A percentile compares a stretch with the other conserved stretches of the same genome.
Conservation (phyloP, 2,888 invertebrate species). For the Folsomia candida region DNA sequence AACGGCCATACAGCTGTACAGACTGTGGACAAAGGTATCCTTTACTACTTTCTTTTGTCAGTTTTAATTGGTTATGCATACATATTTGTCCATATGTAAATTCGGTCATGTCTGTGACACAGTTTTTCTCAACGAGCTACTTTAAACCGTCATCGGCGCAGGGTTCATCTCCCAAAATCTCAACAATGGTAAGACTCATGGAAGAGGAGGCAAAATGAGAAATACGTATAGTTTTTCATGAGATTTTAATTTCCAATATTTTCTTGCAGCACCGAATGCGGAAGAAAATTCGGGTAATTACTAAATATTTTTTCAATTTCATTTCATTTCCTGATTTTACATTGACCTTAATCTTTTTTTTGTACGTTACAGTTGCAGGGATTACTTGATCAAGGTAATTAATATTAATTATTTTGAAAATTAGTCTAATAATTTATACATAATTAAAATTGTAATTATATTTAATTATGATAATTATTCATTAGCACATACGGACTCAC, state of each 20-base stretch:
- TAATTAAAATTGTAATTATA: too few relatives aligned
- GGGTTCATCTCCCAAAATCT: conserved; percentile 48
- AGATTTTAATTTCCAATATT: too few relatives aligned
- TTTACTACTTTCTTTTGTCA: too few relatives aligned
- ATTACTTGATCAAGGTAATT: conserved; percentile 9
- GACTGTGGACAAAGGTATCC: conserved; percentile 47
- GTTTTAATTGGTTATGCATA: too few relatives aligned
- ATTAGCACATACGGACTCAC: conserved; percentile 23
- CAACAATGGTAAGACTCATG: too few relatives aligned
- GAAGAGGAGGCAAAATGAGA: too few relatives aligned
- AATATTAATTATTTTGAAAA: background rate
- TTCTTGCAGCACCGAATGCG: conserved; percentile 48
- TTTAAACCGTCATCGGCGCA: conserved; percentile 45
- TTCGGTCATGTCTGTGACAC: too few relatives aligned
- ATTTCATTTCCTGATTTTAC: background rate
- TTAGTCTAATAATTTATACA: background rate
- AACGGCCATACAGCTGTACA: conserved; percentile 45
- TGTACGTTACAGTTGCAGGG: background rate
- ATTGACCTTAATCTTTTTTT: background rate
- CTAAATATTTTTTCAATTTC: too few relatives aligned
- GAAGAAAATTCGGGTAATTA: conserved; percentile 46
- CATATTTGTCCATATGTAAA: too few relatives aligned
- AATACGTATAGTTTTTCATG: too few relatives aligned
- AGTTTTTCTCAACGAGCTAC: conserved; percentile 47
- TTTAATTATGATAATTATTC: background rate